These are phyloP conservation scores for Spodoptera frugiperda DNA, from an alignment of 1,140 invertebrate genomes.

Conservation along the genomic window DNA sequence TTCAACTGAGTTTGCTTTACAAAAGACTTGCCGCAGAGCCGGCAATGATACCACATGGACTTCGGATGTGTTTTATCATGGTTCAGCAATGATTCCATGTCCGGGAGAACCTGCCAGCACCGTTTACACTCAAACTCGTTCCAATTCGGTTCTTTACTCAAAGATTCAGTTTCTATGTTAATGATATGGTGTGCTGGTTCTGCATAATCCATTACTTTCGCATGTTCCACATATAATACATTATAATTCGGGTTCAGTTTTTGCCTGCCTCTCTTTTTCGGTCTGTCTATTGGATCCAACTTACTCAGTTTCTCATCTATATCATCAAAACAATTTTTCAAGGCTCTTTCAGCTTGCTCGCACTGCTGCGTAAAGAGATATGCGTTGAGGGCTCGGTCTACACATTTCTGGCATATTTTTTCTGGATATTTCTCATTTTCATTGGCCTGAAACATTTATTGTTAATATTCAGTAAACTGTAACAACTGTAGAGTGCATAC, in stretches of 20 bases:
- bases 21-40: conserved; percentile 77
- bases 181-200: conserved; percentile 74
- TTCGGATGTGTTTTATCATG: conserved; percentile 77
- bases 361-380: conserved; percentile 79
- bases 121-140: conserved; percentile 73
- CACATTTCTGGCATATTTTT: conserved; percentile 74
- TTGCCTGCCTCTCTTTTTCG: conserved; percentile 71
- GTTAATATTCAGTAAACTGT: background rate
- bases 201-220: conserved; percentile 76
- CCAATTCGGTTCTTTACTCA: conserved; percentile 51
- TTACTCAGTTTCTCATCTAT: conserved; percentile 75
- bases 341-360: conserved; percentile 72
- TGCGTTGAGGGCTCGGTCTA: conserved; percentile 65
- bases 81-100: conserved; percentile 65
- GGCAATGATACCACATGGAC: conserved; percentile 77
- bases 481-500: background rate
- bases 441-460: conserved; percentile 64
- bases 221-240: conserved; percentile 66
- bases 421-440: conserved; percentile 72
- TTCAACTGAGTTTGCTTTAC: conserved; percentile 65
- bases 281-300: conserved; percentile 70
- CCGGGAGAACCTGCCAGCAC: conserved; percentile 74
- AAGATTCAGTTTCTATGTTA: conserved; percentile 59
- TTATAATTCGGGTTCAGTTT: conserved; percentile 75
- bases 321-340: conserved; percentile 77